A percentile compares a stretch with the other conserved stretches of the same genome.
Conservation (phyloP, 2,113 vertebrate genomes). For the Bujurquina vittata region DNA sequence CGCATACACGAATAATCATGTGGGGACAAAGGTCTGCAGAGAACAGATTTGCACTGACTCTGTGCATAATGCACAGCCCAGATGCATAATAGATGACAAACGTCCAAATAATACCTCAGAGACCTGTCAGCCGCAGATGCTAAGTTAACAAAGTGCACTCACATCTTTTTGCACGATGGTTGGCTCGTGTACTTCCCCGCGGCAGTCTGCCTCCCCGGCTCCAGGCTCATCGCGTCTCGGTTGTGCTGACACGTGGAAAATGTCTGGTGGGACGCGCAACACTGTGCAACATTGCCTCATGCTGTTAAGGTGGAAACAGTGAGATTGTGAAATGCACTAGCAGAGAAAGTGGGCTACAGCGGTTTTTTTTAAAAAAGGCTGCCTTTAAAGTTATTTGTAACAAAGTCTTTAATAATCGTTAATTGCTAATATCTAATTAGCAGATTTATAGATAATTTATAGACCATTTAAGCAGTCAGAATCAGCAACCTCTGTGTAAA, state of each 20-base stretch:
- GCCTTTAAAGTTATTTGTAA: no score
- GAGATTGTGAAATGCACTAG: neutral
- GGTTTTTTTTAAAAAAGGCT: neutral
- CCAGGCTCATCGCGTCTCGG: neutral
- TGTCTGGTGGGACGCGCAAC: neutral
- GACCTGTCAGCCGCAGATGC: neutral
- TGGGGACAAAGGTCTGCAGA: neutral
- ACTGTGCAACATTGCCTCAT: constrained; percentile 74
- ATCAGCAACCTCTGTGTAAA: neutral
- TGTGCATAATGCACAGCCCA: neutral
- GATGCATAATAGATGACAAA: neutral
- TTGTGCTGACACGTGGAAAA: constrained; percentile 60
- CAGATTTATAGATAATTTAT: neutral
- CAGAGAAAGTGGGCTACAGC: neutral
- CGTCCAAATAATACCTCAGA: neutral
- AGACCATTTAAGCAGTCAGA: neutral
- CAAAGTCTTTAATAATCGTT: neutral
- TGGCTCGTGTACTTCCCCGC: neutral
- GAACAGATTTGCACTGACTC: neutral
- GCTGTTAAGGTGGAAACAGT: neutral
- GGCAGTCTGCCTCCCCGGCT: neutral
- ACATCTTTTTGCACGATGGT: neutral
- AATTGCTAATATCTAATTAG: neutral
- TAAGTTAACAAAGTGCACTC: neutral
- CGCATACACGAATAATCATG: constrained; percentile 18